Evolutionary conservation across 2,113 vertebrate genomes (phyloP), one percentile per base, ranked within the genome.

Genomic region (Scomber japonicus): DNA sequence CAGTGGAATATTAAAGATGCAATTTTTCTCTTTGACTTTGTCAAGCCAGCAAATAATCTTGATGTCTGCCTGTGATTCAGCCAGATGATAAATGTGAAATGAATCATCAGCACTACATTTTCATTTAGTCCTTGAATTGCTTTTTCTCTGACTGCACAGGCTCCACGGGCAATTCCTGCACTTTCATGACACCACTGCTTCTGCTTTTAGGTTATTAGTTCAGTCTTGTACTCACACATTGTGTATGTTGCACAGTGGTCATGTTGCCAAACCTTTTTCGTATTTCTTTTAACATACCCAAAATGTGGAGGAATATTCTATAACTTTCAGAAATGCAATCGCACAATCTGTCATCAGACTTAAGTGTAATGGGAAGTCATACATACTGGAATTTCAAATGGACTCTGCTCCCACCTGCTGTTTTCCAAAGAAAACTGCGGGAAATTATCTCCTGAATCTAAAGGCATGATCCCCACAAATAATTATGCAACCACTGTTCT

Each of bases 351-450:
- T 55, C 15, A 15, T 31, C 46, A 56, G 30, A 54, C 17, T 2
- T 70, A 48, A 17, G 10, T 16, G 11, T 17, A 24, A 53, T 31
- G 19, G 27, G 4, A 56, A 44, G n/a, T 49, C 27, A 19, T 6
- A 11, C 13, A 46, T 21, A 54, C 30, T 9, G 35, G 7, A 40
- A 40, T 7, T 64, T 63, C n/a, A 66, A 49, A 48, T 89, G 78
- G 87, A 61, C 78, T 88, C 78, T 91, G 89, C 87, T 88, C 72
- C 88, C 89, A 81, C 89, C 91, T 92, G 79, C 85, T 91, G 90
- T 90, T 65, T 78, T 48, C 8, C 30, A 24, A 30, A 16, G 45
- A 72, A 50, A 85, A 72, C 63, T 76, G 71, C 83, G 27, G 19
- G 14, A 82, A 54, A 11, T 50, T 21, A 45, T 80, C 44, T 35